These are phyloP conservation scores for Aromia moschata DNA, from an alignment of 2,888 invertebrate genomes.

Conservation along the genomic window DNA sequence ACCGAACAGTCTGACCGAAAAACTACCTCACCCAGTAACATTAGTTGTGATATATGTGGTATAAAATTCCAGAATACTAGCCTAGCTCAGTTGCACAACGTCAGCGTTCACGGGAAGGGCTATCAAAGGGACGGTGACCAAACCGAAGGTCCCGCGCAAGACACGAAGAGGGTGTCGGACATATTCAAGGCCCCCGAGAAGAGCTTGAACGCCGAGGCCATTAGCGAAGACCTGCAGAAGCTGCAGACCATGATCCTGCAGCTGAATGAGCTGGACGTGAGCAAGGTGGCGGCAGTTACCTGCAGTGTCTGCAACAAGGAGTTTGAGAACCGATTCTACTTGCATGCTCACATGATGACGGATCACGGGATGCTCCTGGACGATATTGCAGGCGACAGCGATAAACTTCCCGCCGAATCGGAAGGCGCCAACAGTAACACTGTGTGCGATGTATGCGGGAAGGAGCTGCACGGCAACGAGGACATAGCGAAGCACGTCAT, in stretches of 20 bases:
- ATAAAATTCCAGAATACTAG: constrained; percentile 66
- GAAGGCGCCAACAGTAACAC: constrained; percentile 58
- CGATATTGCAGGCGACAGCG: constrained; percentile 58
- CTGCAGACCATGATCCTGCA: constrained; percentile 91
- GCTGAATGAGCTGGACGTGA: constrained; percentile 80
- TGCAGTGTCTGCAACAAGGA: constrained; percentile 79
- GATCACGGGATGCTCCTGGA: constrained; percentile 71
- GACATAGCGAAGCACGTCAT: constrained; percentile 75
- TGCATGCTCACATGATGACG: constrained; percentile 75
- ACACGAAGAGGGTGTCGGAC: constrained; percentile 34
- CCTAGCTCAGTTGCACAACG: constrained; percentile 60
- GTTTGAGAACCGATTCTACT: constrained; percentile 75
- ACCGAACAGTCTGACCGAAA: constrained; percentile 70
- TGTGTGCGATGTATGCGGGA: constrained; percentile 61
- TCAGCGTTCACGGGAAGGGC: constrained; percentile 58
- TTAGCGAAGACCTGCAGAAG: constrained; percentile 87
- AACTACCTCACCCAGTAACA: constrained; percentile 63
- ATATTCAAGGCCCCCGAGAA: constrained; percentile 43
- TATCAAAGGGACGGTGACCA: constrained; percentile 45
- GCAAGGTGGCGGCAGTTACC: constrained; percentile 62
- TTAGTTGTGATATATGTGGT: constrained; percentile 65
- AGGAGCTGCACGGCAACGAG: constrained; percentile 67
- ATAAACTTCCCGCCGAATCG: constrained; percentile 55
- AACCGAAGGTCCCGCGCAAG: constrained; percentile 50
- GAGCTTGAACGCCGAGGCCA: constrained; percentile 67